These are phyloP conservation scores for Anas acuta DNA, from an alignment of 2,797 vertebrate genomes.

Conservation along the genomic window DNA sequence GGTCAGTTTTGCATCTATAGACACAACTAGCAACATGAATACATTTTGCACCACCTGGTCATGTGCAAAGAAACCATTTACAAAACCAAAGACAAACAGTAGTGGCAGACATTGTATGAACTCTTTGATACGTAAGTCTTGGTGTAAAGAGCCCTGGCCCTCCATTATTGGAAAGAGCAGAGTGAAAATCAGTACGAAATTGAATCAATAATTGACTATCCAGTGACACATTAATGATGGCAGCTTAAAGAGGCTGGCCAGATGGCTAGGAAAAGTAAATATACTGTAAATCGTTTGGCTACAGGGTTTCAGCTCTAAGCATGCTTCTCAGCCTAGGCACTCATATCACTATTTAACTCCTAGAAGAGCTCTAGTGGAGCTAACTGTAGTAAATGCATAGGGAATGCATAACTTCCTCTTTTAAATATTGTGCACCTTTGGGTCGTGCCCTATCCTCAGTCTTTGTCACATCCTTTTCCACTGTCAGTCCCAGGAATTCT, in stretches of 20 bases:
- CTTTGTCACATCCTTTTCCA: background rate
- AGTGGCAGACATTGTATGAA: background rate
- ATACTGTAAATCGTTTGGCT: background rate
- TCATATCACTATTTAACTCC: background rate
- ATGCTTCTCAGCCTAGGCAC: background rate
- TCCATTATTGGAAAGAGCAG: background rate
- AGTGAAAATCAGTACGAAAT: background rate
- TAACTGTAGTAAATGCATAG: background rate
- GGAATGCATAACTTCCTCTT: background rate
- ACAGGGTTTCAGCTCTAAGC: background rate
- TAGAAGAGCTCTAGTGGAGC: background rate
- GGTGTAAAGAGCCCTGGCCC: background rate
- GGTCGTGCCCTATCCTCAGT: background rate
- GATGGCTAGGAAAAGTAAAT: background rate
- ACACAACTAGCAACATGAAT: background rate
- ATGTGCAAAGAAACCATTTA: background rate
- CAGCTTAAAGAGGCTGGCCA: conserved; percentile 2
- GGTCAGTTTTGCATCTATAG: background rate
- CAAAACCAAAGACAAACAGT: background rate
- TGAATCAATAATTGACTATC: background rate
- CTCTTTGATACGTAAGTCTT: background rate
- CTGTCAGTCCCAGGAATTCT: background rate
- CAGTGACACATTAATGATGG: background rate
- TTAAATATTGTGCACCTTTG: background rate
- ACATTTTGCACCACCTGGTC: background rate